Evolutionary conservation across 2,888 invertebrate genomes (phyloP).

Genomic region (Ischnura elegans): DNA sequence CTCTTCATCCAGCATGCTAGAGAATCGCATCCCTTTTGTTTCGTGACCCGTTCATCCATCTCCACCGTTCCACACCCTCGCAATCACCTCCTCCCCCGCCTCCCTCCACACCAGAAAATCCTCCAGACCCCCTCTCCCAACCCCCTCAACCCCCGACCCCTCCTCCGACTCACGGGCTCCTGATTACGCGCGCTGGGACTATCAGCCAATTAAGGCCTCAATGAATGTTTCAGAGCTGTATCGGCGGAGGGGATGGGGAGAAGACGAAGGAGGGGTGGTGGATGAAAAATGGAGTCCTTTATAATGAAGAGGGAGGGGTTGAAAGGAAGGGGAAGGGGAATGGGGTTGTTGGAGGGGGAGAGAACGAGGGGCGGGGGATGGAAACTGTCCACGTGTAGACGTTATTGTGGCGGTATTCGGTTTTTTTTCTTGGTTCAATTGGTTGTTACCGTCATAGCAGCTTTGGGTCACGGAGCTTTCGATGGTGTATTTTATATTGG

Average conservation of each 20-base stretch:
- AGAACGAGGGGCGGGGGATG: neutral
- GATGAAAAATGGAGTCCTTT: constrained; percentile 14
- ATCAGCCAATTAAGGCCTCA: constrained; percentile 66
- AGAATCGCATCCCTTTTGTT: neutral
- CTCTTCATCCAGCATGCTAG: neutral
- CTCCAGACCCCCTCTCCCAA: neutral
- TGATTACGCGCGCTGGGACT: constrained; percentile 66
- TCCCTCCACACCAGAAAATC: no score
- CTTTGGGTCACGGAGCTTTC: no score
- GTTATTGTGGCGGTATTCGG: no score
- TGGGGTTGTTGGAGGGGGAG: neutral
- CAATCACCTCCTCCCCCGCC: neutral
- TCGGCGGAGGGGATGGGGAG: constrained; percentile 27
- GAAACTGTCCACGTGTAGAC: no score
- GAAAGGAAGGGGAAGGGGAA: neutral
- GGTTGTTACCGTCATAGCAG: no score
- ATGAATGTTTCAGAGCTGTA: constrained; percentile 67
- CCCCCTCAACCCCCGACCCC: neutral
- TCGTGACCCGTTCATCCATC: neutral
- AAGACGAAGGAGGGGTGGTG: neutral
- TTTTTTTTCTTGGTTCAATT: no score
- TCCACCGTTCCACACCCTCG: neutral
- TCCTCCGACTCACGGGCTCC: neutral
- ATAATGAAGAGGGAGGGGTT: neutral
- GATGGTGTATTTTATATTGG: no score